Base-by-base conservation (phyloP, 2,888 invertebrate species). In the Drosophila imparisetae region DNA sequence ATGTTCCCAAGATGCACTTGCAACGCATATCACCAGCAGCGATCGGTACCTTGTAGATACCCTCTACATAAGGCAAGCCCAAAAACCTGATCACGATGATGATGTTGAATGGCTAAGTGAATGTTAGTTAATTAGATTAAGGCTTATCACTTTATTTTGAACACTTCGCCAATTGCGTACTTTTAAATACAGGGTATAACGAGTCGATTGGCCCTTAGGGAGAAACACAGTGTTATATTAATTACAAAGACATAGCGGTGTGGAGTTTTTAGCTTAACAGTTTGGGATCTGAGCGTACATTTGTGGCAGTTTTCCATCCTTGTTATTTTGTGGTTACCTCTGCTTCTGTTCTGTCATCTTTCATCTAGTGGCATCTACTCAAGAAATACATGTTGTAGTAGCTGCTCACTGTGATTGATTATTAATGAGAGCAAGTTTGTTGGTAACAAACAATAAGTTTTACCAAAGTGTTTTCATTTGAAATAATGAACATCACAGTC, bases 401-500 rank as follows among this genome's bases (percentile, higher is more conserved):
- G n/a, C 11, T 32, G 10, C 32, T 11, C 11, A 36, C 15, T 18
- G 36, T 36, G 36, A 36, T 36, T 36, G 36, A 36, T 36, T 36
- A 36, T 36, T 36, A 36, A 18, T 36, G 36, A 18, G 36, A 2
- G 36, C 36, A 36, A 36, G 15, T 36, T 36, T 36, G 36, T 36
- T 15, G 36, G 36, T 18, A 36, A 36, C 7, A 36, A 15, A 7
- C 36, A 15, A 15, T 18, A 36, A 7, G 2, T 36, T 36, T 15
- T 3, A 7, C 15, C 36, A 36, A 36, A 36, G 15, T 36, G 6
- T 36, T 15, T 15, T 15, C 6, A 36, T 36, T 36, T 7, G 0
- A 15, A 36, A 36, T 6, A 36, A 36, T 18, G 94, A 99, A 99
- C 93, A 98, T 99, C 69, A 98, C 98, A 49, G 98, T 98, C 67